Evolutionary conservation across 2,797 vertebrate species (phyloP).

Genomic region (Eospalax fontanierii): DNA sequence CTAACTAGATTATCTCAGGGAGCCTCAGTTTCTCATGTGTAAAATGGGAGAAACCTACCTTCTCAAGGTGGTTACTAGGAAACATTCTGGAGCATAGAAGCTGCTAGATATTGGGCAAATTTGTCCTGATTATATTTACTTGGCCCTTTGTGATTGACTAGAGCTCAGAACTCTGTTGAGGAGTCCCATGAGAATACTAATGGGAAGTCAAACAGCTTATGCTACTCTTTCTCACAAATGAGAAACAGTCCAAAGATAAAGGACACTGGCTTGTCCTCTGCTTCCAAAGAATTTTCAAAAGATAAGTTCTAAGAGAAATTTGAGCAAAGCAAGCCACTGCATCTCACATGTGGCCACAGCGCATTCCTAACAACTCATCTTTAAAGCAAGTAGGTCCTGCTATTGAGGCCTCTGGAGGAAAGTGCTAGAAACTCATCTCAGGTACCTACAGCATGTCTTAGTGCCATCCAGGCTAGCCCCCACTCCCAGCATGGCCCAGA

Average conservation of each 20-base stretch:
- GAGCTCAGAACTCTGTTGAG: not conserved
- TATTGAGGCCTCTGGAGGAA: not conserved
- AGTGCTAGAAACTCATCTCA: not conserved
- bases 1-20: not conserved
- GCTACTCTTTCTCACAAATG: not conserved
- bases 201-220: not conserved
- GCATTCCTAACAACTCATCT: not conserved
- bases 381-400: not conserved
- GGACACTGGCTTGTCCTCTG: not conserved
- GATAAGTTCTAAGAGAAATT: not conserved
- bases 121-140: not conserved
- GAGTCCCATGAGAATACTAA: not conserved
- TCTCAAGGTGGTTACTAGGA: not conserved
- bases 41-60: not conserved
- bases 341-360: not conserved
- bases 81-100: not conserved
- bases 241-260: not conserved
- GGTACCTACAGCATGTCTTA: not conserved
- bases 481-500: not conserved
- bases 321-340: not conserved
- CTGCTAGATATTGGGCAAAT: not conserved
- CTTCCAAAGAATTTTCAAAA: slow-evolving; percentile 38
- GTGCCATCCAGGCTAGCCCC: not conserved
- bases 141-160: not conserved
- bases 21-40: not conserved